Evolutionary conservation across 2,797 vertebrate genomes (phyloP).

Genomic region (Micropoecilia bifurca): DNA sequence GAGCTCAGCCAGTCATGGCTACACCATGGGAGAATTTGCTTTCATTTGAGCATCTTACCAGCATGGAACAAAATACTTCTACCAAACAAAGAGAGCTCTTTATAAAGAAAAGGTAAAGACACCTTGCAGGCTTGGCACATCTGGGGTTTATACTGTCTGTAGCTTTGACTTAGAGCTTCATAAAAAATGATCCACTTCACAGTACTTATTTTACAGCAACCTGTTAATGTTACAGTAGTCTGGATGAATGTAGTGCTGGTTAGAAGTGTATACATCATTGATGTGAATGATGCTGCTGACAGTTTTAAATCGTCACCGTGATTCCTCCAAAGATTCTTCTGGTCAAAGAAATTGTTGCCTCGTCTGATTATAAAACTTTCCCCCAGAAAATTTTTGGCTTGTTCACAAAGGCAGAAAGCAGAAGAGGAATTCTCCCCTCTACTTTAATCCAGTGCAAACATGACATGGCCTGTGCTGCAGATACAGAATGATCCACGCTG

Average conservation of each 20-base stretch:
- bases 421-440: background rate
- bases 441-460: background rate
- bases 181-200: background rate
- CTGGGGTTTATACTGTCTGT: background rate
- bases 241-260: background rate
- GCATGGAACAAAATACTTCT: conserved; percentile 41
- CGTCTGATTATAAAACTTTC: background rate
- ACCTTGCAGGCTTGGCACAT: background rate
- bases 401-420: background rate
- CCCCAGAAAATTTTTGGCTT: background rate
- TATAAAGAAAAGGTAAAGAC: conserved; percentile 66
- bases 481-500: background rate
- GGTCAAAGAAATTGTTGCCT: background rate
- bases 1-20: conserved; percentile 58
- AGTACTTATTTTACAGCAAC: background rate
- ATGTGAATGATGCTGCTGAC: background rate
- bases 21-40: conserved; percentile 49
- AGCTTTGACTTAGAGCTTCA: background rate
- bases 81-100: conserved; percentile 22
- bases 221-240: background rate
- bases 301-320: background rate
- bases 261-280: background rate
- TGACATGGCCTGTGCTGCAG: background rate
- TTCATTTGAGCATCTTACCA: conserved; percentile 41
- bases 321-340: background rate